Conservation (phyloP, 2,888 invertebrate genomes). For the Yponomeuta plumbellus region DNA sequence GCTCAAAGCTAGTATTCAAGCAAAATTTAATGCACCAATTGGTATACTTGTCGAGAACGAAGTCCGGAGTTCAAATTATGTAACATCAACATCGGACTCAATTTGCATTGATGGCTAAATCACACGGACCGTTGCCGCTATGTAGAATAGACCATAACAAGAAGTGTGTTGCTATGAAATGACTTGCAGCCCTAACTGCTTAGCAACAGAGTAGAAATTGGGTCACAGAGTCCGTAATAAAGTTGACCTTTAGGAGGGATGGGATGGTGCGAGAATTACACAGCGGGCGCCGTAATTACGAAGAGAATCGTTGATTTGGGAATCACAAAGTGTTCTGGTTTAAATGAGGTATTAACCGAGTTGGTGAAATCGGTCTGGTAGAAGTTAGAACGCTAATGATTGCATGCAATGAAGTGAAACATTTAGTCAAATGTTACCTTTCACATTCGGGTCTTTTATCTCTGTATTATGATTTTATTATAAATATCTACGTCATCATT, state of each 20-base stretch:
- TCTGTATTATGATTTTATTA: too few relatives aligned
- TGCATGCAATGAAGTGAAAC: too few relatives aligned
- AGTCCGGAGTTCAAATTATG: neutral
- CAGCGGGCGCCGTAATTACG: neutral
- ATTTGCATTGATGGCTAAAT: neutral
- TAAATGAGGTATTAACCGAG: too few relatives aligned
- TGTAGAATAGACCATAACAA: neutral
- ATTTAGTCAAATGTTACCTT: too few relatives aligned
- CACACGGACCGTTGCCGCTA: neutral
- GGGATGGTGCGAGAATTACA: neutral
- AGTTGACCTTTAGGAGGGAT: neutral
- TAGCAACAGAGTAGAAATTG: neutral
- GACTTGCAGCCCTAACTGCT: neutral
- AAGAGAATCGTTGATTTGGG: neutral
- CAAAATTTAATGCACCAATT: neutral
- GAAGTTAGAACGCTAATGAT: too few relatives aligned
- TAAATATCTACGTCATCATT: too few relatives aligned
- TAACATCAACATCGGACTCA: neutral
- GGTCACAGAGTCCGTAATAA: neutral
- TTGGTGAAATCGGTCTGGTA: too few relatives aligned
- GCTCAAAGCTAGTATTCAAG: neutral
- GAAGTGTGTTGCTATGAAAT: neutral
- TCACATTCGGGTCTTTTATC: too few relatives aligned
- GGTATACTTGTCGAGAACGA: neutral
- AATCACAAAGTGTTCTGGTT: neutral